Evolutionary conservation across 2,797 vertebrate species (phyloP), one percentile per base, ranked within the genome.

Genomic region (Chanos chanos): DNA sequence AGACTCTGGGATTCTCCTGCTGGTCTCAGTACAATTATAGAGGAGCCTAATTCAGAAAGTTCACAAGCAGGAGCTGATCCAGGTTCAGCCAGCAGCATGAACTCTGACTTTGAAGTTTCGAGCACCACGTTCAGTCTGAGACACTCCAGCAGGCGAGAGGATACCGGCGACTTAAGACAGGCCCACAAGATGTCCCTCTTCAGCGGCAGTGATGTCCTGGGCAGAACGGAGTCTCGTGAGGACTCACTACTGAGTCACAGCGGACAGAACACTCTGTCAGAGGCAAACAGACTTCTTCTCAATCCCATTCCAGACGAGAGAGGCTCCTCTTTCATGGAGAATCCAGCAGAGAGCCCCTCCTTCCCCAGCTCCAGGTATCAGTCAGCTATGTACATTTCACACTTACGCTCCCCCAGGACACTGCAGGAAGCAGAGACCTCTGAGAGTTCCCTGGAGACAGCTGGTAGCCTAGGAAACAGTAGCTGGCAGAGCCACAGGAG

Each of bases 161-260:
- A 56, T 0, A 66, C 21, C 8, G 72, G 89, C 0, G 83, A 92
- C 9, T 34, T 52, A 53, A 84, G 69, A 24, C 70, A 74, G 7
- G 78, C 92, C 27, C 84, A 59, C 47, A 94, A 93, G 75, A 72
- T 92, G 10, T 93, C 89, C 0, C 79, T 91, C 70, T 79, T 90
- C 34, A 75, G 61, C 0, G 79, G 67, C 7, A 18, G 36, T 3
- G 51, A 67, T 3, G 64, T 73, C 30, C 45, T 10, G 0, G 36
- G 18, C 24, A 54, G 10, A 18, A 55, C 49, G 1, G 24, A 2
- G 3, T 19, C 24, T 15, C 7, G 25, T 1, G 21, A 30, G n/a
- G 9, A 12, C 2, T 0, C 18, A 7, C n/a, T 5, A 2, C 12
- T 22, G 8, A 19, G 56, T 10, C 21, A 41, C 27, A 12, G 19